phyloP scores from a whole-genome alignment of 2,797 vertebrate genomes.

The Poeciliopsis paucimaculata region DNA sequence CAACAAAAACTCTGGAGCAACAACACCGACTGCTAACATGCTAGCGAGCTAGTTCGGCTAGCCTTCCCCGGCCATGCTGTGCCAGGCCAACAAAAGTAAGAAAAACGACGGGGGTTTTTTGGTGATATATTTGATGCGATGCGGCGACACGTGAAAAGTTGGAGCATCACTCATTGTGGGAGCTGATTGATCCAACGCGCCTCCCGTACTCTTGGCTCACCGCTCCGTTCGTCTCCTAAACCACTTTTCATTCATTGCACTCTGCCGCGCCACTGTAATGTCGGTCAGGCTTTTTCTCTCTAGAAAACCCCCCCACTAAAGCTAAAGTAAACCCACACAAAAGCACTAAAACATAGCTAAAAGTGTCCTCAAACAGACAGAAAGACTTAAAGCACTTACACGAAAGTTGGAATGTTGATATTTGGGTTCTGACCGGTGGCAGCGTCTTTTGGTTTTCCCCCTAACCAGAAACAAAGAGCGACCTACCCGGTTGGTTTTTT shows the following conservation, averaged over 20 bases:
- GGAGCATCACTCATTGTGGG: constrained; percentile 50
- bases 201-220: constrained; percentile 73
- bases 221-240: constrained; percentile 68
- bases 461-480: constrained; percentile 84
- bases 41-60: constrained; percentile 60
- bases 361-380: rapidly evolving
- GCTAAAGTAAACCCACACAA: neutral
- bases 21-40: constrained; percentile 53
- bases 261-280: constrained; percentile 67
- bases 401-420: constrained; percentile 51
- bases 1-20: constrained; percentile 8
- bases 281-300: constrained; percentile 55
- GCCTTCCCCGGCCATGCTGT: constrained; percentile 79
- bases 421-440: constrained; percentile 64
- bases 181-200: constrained; percentile 77
- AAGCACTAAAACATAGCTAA: neutral
- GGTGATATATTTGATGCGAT: constrained; percentile 9
- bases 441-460: constrained; percentile 75
- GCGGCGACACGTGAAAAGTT: constrained; percentile 20
- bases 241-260: constrained; percentile 82
- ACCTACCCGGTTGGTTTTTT: constrained; percentile 76
- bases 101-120: constrained; percentile 30
- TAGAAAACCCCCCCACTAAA: neutral
- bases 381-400: constrained; percentile 53
- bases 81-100: constrained; percentile 49